phyloP scores from a whole-genome alignment of 2,113 vertebrate genomes.

The Pterophyllum scalare region DNA sequence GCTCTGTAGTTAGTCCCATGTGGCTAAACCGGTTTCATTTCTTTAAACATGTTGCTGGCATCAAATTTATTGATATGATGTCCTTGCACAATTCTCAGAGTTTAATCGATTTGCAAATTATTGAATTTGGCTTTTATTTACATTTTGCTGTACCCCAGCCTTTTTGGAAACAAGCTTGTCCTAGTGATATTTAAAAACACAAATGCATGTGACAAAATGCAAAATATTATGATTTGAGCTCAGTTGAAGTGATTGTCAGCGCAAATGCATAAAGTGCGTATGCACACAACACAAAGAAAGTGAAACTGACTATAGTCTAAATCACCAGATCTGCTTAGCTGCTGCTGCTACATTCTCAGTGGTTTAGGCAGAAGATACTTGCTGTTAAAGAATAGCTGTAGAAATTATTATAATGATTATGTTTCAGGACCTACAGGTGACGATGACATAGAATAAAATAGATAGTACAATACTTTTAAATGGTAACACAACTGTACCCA shows the following conservation, averaged over 20 bases:
- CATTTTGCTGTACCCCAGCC: not conserved
- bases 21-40: too few species aligned
- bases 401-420: slow-evolving; percentile 47
- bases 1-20: not conserved
- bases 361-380: slow-evolving; percentile 52
- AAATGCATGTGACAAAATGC: slow-evolving; percentile 11
- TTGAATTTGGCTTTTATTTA: not conserved
- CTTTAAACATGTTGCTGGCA: too few species aligned
- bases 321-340: slow-evolving; percentile 11
- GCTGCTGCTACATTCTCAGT: slow-evolving; percentile 63
- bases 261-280: slow-evolving; percentile 64
- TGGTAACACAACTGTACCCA: slow-evolving; percentile 60
- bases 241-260: slow-evolving; percentile 63
- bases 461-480: slow-evolving; percentile 51
- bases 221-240: slow-evolving; percentile 39
- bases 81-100: not conserved
- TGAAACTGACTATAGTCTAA: slow-evolving; percentile 29
- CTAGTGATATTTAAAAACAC: slow-evolving; percentile 28
- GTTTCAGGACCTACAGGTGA: slow-evolving; percentile 42
- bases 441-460: slow-evolving; percentile 32
- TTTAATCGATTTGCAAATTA: not conserved
- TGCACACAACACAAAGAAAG: slow-evolving; percentile 45
- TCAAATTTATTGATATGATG: not conserved
- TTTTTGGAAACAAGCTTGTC: not conserved
- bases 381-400: slow-evolving; percentile 67